phyloP scores from a whole-genome alignment of 2,888 invertebrate genomes.

The Parnassius apollo region DNA sequence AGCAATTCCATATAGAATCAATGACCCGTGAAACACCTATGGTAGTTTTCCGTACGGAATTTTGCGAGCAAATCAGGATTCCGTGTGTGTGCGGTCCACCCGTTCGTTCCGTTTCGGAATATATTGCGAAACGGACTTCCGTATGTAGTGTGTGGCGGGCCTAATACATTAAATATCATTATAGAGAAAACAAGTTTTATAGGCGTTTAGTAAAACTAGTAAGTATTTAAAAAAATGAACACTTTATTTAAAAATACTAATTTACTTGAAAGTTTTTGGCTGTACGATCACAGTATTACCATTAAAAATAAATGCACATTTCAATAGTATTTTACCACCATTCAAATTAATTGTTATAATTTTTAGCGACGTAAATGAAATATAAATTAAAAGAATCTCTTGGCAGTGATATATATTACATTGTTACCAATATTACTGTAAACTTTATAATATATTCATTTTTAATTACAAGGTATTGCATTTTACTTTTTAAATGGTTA shows the following conservation, averaged over 20 bases:
- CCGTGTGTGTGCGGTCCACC: no score
- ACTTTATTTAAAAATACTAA: conserved; percentile 24
- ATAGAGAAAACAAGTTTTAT: neutral
- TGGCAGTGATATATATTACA: neutral
- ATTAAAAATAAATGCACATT: conserved; percentile 42
- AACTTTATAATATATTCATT: neutral
- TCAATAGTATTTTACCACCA: conserved; percentile 8
- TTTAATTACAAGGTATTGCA: neutral
- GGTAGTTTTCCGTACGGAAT: no score
- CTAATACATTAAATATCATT: neutral
- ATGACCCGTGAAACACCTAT: no score
- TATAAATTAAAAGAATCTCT: neutral
- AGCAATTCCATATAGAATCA: no score
- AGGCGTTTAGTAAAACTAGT: conserved; percentile 1
- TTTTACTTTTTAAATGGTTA: conserved; percentile 4
- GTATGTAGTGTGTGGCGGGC: no score
- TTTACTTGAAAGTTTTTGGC: conserved; percentile 46
- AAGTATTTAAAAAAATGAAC: conserved; percentile 16
- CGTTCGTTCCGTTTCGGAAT: no score
- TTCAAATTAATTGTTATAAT: neutral
- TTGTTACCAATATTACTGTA: neutral
- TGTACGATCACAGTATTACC: conserved; percentile 59
- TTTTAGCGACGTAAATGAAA: neutral
- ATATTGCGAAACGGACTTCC: no score
- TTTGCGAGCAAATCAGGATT: no score